Evolutionary conservation across 1,140 invertebrate genomes (phyloP), one percentile per base, ranked within the genome.

Genomic region (Ruditapes philippinarum): DNA sequence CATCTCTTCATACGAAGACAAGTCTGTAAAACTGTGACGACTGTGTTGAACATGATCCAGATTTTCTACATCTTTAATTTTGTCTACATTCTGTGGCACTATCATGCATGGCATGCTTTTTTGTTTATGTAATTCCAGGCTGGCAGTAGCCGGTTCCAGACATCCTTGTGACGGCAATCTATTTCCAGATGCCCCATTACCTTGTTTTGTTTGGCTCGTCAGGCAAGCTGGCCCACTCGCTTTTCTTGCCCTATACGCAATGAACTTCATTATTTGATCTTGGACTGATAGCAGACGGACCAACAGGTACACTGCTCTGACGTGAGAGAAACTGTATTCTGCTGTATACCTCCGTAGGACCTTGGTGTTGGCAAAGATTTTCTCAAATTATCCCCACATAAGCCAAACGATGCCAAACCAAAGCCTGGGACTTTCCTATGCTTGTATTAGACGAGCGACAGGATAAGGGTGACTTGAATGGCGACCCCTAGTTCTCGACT

Each of bases 91-190:
- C 0, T 54, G 9, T 17, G 60, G 86, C n/a, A 88, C 51, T 14
- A 31, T 82, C 86, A 88, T 81, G 42, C 86, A 88, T 14, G 86
- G 86, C 86, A 88, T 88, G 36, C 86, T 88, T 25, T 80, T 80
- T 57, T 80, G 78, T 70, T 88, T 88, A 25, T 45, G 36, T 54
- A 81, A 45, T 31, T 81, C 65, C 33, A 45, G 62, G 4, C 25
- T 31, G 0, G 60, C 40, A 31, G n/a, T n/a, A 22, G 19, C 25
- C 12, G 86, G 79, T 33, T 88, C 86, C n/a, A 82, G 40, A 12
- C 25, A 45, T 3, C 14, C 42, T n/a, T 25, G 40, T 1, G 78
- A 81, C 38, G 45, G 22, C 11, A 31, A 12, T 17, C n/a, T 33
- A 28, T 14, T 3, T 40, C 22, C 38, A 17, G 14, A 19, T 1